A percentile compares a stretch with the other conserved stretches of the same genome.
phyloP scores from a whole-genome alignment of 2,888 invertebrate species.

The Drosophila formosana region DNA sequence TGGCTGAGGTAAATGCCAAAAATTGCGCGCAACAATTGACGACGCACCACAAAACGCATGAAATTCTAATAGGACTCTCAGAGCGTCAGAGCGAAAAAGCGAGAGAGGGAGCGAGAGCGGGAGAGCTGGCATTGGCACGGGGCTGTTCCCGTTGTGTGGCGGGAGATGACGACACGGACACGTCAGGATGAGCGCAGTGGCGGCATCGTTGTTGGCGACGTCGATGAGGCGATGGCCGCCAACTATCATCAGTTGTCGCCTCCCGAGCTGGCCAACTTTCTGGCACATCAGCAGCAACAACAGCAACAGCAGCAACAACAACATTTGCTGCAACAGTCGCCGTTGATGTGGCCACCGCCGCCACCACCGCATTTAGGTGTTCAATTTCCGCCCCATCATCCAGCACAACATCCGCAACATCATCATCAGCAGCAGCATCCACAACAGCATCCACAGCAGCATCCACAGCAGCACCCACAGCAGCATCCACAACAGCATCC shows the following conservation, averaged over 20 bases:
- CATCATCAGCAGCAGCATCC: conserved; percentile 35
- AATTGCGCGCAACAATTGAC: conserved; percentile 12
- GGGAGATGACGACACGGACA: conserved; percentile 69
- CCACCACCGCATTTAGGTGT: conserved; percentile 62
- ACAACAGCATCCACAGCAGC: conserved; percentile 28
- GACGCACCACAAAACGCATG: conserved; percentile 40
- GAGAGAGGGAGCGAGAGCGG: conserved; percentile 12
- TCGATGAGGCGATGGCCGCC: conserved; percentile 42
- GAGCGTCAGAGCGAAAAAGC: conserved; percentile 38
- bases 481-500: conserved; percentile 42
- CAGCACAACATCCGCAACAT: conserved; percentile 45
- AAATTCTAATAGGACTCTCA: conserved; percentile 59
- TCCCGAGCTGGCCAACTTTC: conserved; percentile 59
- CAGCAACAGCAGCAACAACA: conserved; percentile 38
- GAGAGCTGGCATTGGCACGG: conserved; percentile 44
- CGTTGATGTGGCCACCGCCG: conserved; percentile 64
- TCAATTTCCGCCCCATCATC: conserved; percentile 54
- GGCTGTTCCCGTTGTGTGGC: conserved; percentile 31
- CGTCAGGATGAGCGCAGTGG: conserved; percentile 70
- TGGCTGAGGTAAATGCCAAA: conserved; percentile 9
- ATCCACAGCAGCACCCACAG: conserved; percentile 30
- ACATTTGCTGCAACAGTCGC: conserved; percentile 43
- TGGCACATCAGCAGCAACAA: conserved; percentile 58
- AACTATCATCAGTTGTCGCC: conserved; percentile 56
- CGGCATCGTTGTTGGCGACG: conserved; percentile 46